Evolutionary conservation across 2,113 vertebrate genomes (phyloP).

Genomic region (Ariopsis seemanni): DNA sequence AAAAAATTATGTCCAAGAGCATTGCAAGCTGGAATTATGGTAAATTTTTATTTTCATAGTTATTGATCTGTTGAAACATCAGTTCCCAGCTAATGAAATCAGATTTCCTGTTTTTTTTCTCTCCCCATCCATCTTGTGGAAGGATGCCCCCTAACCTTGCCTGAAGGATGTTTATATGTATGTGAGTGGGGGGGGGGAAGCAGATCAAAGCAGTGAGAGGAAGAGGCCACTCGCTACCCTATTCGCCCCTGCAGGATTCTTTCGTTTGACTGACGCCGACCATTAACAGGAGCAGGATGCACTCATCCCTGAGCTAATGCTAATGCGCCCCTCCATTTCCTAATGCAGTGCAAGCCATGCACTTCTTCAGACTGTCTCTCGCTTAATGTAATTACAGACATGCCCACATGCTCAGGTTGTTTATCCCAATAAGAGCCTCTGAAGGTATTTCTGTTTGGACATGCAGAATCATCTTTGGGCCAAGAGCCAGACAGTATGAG

Average conservation of each 20-base stretch:
- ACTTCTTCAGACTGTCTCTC: constrained; percentile 38
- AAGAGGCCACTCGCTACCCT: not conserved
- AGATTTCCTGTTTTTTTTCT: not conserved
- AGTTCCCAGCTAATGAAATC: not conserved
- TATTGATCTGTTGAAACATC: not conserved
- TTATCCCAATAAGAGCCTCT: constrained; percentile 26
- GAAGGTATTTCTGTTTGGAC: constrained; percentile 21
- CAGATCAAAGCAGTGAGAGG: not conserved
- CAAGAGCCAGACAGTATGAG: constrained; percentile 1
- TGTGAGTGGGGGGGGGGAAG: not conserved
- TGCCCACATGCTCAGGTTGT: constrained; percentile 10
- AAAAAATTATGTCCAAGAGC: not conserved
- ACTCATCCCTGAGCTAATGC: constrained; percentile 28
- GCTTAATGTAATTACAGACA: constrained; percentile 38
- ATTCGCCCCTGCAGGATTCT: constrained; percentile 13
- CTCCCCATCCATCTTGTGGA: not conserved
- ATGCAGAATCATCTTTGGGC: not conserved
- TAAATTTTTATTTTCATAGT: too few species aligned
- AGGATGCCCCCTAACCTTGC: not conserved
- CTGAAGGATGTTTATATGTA: not conserved
- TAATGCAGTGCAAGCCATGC: constrained; percentile 36
- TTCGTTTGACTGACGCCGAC: constrained; percentile 31
- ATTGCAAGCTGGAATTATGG: not conserved
- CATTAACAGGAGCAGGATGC: constrained; percentile 37
- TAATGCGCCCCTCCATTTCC: constrained; percentile 29